Conservation (phyloP, 2,888 invertebrate species). For the Gibbula magus region DNA sequence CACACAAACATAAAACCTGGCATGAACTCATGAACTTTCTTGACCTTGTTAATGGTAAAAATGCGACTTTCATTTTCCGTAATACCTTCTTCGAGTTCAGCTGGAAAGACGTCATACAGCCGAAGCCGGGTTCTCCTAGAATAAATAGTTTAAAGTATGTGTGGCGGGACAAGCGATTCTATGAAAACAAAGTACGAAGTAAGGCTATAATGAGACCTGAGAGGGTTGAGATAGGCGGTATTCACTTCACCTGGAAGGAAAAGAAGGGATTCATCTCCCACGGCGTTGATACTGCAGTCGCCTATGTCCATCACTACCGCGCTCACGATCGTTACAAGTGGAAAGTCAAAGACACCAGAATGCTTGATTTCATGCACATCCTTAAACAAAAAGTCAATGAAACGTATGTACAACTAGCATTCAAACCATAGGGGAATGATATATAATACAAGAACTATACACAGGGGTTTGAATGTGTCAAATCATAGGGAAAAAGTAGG, state of each 20-base stretch:
- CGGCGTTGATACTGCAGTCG: not conserved
- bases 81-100: not conserved
- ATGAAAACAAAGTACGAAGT: not conserved
- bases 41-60: not conserved
- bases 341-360: not conserved
- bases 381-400: no score
- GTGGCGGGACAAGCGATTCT: not conserved
- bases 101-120: not conserved
- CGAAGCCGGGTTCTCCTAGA: not conserved
- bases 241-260: not conserved
- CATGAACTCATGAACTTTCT: not conserved
- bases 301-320: conserved; percentile 1
- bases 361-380: no score
- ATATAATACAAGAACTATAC: no score
- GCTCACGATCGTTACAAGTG: no score
- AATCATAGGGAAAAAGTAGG: no score
- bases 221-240: not conserved
- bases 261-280: not conserved
- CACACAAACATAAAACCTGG: conserved; percentile 16
- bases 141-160: not conserved
- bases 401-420: no score
- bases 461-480: no score
- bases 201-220: not conserved
- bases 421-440: no score
- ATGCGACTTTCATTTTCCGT: not conserved